Evolutionary conservation across 2,113 vertebrate genomes (phyloP).

Genomic region (Stigmatopora argus): DNA sequence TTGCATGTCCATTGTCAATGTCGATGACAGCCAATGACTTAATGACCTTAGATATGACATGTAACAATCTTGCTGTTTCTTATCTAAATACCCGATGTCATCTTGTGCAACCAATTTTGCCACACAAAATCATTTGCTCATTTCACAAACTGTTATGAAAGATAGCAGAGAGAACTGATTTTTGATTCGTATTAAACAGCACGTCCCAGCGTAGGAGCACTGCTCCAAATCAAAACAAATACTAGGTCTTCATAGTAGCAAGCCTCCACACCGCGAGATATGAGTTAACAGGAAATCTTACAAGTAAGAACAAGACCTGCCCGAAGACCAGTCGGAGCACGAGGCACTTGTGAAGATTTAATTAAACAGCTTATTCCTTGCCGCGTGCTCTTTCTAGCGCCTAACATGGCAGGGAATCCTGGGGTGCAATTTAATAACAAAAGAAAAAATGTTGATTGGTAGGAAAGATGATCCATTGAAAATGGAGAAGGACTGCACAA

Average conservation of each 20-base stretch:
- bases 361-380: slow-evolving; percentile 33
- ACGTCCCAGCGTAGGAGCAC: background rate
- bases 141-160: background rate
- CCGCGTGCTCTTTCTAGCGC: background rate
- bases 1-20: no score
- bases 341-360: slow-evolving; percentile 32
- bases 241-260: background rate
- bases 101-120: background rate
- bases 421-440: slow-evolving; percentile 26
- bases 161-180: background rate
- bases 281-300: slow-evolving; percentile 27
- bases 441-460: background rate
- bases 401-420: slow-evolving; percentile 1
- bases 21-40: background rate
- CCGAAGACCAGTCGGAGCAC: slow-evolving; percentile 38
- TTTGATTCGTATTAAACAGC: background rate
- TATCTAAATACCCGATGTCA: slow-evolving; percentile 1
- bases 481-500: no score
- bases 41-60: slow-evolving; percentile 12
- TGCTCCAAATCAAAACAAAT: background rate
- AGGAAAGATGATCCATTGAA: background rate
- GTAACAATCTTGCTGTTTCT: slow-evolving; percentile 5
- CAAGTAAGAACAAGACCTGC: slow-evolving; percentile 49
- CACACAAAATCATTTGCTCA: background rate
- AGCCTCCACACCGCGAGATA: slow-evolving; percentile 8